Conservation (phyloP, 2,797 vertebrate species). For the Stomatorhinus walkeri region DNA sequence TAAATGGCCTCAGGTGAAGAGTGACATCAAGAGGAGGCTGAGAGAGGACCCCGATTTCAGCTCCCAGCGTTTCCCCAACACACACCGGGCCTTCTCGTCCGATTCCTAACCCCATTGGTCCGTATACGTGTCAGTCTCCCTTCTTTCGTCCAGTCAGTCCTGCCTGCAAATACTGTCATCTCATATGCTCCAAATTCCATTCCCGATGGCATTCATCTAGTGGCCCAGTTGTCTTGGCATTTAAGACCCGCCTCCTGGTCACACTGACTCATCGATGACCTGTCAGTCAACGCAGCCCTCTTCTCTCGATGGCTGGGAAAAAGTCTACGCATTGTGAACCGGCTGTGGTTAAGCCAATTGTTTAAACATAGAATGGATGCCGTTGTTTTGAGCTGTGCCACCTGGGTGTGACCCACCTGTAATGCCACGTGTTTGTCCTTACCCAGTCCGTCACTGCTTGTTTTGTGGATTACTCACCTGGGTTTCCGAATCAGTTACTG, state of each 20-base stretch:
- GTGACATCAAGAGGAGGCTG: slow-evolving; percentile 77
- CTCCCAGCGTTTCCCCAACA: slow-evolving; percentile 77
- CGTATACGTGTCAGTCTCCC: neutral
- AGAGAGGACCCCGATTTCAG: slow-evolving; percentile 78
- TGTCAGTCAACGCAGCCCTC: neutral
- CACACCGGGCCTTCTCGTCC: slow-evolving; percentile 75
- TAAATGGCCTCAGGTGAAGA: slow-evolving; percentile 63
- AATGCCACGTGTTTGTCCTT: neutral
- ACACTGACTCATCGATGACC: neutral
- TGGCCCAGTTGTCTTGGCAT: neutral
- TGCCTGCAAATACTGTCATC: neutral
- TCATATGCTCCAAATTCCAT: neutral
- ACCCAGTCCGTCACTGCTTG: neutral
- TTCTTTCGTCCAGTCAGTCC: neutral
- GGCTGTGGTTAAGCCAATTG: neutral
- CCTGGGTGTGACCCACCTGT: no score
- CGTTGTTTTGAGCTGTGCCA: neutral
- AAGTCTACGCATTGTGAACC: neutral
- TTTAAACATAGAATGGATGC: neutral
- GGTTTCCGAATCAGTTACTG: neutral
- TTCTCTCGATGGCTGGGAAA: neutral
- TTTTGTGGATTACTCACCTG: neutral
- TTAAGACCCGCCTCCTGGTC: neutral
- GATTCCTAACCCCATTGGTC: slow-evolving; percentile 56
- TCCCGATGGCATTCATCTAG: neutral